A percentile compares a stretch with the other conserved stretches of the same genome.
Conservation (phyloP, 1,140 invertebrate species). For the Drosophila rufa region DNA sequence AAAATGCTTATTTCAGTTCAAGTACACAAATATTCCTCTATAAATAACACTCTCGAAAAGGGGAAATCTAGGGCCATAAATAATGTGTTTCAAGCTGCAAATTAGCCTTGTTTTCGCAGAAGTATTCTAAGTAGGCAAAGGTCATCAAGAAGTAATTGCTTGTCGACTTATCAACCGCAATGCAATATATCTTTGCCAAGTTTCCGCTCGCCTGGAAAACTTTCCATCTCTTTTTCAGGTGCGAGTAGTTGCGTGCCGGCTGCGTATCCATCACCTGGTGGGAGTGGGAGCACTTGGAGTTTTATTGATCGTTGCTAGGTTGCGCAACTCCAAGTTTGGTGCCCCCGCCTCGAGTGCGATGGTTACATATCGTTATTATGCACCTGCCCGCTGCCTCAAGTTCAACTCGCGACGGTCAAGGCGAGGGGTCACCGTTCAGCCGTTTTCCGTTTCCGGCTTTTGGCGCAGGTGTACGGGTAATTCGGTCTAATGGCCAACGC, state of each 20-base stretch:
- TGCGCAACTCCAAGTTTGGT: slow-evolving; percentile 58
- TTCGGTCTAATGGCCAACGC: slow-evolving; percentile 38
- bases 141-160: slow-evolving; percentile 30
- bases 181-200: slow-evolving; percentile 28
- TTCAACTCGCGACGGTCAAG: slow-evolving; percentile 72
- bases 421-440: slow-evolving; percentile 67
- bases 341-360: slow-evolving; percentile 4
- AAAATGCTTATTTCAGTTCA: not conserved
- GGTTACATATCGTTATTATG: slow-evolving; percentile 27
- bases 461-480: slow-evolving; percentile 58
- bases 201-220: slow-evolving; percentile 12
- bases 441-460: slow-evolving; percentile 15
- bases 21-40: not conserved
- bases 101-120: not conserved
- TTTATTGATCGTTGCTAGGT: slow-evolving; percentile 65
- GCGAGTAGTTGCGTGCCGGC: slow-evolving; percentile 62
- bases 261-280: slow-evolving; percentile 62
- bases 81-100: not conserved
- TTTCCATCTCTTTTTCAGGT: slow-evolving; percentile 6
- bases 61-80: not conserved
- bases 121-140: slow-evolving; percentile 18
- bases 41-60: not conserved
- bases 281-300: slow-evolving; percentile 30
- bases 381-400: slow-evolving; percentile 59
- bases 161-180: slow-evolving; percentile 12